A percentile compares a stretch with the other conserved stretches of the same genome.
Conservation (phyloP, 2,888 invertebrate species). For the Papilio demoleus region DNA sequence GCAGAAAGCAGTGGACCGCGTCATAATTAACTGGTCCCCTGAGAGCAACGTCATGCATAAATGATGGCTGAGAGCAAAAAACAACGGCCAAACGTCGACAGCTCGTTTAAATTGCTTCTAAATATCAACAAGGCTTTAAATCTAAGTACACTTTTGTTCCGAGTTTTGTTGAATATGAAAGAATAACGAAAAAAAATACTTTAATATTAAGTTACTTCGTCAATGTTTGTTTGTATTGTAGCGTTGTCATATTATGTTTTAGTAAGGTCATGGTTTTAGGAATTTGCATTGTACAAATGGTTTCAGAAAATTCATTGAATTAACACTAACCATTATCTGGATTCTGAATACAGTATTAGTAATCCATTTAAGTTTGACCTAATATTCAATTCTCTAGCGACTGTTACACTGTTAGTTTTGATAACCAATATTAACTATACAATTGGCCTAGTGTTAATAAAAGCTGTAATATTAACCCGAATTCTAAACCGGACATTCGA, state of each 20-base stretch:
- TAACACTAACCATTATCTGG: background rate
- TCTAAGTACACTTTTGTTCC: conserved; percentile 21
- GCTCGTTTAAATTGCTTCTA: conserved; percentile 24
- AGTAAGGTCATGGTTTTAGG: no score
- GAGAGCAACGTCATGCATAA: conserved; percentile 34
- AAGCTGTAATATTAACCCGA: conserved; percentile 22
- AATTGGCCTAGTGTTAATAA: conserved; percentile 19
- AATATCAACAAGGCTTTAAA: conserved; percentile 19
- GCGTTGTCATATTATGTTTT: no score
- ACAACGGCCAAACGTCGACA: conserved; percentile 17
- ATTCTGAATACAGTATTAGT: conserved; percentile 11
- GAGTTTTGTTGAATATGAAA: background rate
- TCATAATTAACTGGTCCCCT: conserved; percentile 33
- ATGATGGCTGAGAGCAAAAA: conserved; percentile 21
- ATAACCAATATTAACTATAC: conserved; percentile 17
- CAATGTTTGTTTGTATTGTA: no score
- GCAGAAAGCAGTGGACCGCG: conserved; percentile 14
- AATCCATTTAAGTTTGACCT: conserved; percentile 10
- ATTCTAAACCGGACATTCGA: conserved; percentile 14
- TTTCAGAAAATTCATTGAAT: background rate
- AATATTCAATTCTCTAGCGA: conserved; percentile 16
- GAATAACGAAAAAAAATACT: no score
- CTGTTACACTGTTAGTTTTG: background rate
- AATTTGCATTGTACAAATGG: background rate
- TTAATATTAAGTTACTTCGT: no score